Percentiles rank a stretch among this genome's conserved stretches.
Evolutionary conservation across 1,140 invertebrate genomes (phyloP).

Genomic region (Ruditapes philippinarum): DNA sequence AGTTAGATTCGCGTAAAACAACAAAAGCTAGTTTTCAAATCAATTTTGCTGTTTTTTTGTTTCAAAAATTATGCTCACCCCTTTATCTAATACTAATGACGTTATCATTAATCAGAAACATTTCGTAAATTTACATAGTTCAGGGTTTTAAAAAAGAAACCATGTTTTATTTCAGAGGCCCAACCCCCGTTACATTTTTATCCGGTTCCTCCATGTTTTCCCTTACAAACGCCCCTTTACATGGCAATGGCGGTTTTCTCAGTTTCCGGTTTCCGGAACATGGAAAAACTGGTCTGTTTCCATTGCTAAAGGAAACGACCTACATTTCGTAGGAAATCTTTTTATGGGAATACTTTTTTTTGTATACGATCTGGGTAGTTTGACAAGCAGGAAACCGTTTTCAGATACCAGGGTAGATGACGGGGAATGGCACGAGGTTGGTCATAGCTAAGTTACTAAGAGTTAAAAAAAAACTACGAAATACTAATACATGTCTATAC

Average conservation of each 20-base stretch:
- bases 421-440: conserved; percentile 77
- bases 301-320: neutral
- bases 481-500: too few species aligned
- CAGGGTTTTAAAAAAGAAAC: too few species aligned
- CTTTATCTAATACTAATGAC: too few species aligned
- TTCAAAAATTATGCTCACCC: too few species aligned
- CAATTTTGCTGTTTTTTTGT: too few species aligned
- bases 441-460: too few species aligned
- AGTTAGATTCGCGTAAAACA: too few species aligned
- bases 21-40: too few species aligned
- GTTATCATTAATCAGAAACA: too few species aligned
- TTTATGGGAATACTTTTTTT: conserved; percentile 81
- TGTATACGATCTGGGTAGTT: conserved; percentile 75
- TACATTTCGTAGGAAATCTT: conserved; percentile 77
- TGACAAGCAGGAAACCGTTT: conserved; percentile 63
- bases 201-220: conserved; percentile 8
- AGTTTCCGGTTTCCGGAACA: conserved; percentile 54
- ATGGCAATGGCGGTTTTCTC: conserved; percentile 36
- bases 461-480: too few species aligned
- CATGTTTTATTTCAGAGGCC: conserved; percentile 1
- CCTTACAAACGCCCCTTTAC: conserved; percentile 27
- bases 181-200: conserved; percentile 44
- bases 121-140: too few species aligned
- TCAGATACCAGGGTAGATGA: conserved; percentile 72
- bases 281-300: conserved; percentile 57